Evolutionary conservation across 1,140 invertebrate species (phyloP).

Genomic region (Lordiphosa mommai): DNA sequence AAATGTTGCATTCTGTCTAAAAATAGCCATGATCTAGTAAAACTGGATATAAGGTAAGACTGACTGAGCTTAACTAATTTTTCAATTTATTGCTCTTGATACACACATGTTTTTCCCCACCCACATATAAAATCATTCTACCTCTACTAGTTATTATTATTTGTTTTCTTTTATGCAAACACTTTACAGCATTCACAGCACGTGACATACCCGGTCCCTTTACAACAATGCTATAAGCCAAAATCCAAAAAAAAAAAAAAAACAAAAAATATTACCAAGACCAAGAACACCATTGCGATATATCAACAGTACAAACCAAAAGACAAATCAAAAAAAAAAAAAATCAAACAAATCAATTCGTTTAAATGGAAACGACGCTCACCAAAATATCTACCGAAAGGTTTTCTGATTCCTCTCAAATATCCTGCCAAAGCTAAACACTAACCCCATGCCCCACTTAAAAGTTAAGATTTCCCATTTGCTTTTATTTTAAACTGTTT

Average conservation of each 20-base stretch:
- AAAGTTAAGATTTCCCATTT: constrained; percentile 25
- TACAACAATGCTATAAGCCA: constrained; percentile 72
- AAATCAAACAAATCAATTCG: constrained; percentile 27
- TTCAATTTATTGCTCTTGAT: too few relatives aligned
- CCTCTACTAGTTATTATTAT: constrained; percentile 32
- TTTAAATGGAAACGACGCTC: constrained; percentile 26
- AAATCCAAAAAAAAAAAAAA: too few relatives aligned
- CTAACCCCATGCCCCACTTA: constrained; percentile 6
- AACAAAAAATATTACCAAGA: constrained; percentile 55
- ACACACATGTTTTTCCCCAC: too few relatives aligned
- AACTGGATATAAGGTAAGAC: too few relatives aligned
- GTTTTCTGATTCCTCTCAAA: constrained; percentile 18
- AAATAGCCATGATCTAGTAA: too few relatives aligned
- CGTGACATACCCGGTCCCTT: constrained; percentile 76
- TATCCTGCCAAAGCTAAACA: not conserved
- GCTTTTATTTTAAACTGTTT: constrained; percentile 18
- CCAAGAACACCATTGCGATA: constrained; percentile 47
- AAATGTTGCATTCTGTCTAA: too few relatives aligned
- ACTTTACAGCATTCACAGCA: constrained; percentile 76
- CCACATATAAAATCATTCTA: not conserved
- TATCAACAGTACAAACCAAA: constrained; percentile 58
- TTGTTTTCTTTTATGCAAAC: constrained; percentile 59
- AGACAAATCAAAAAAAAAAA: too few relatives aligned
- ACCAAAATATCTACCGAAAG: constrained; percentile 27
- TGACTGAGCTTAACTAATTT: too few relatives aligned